A percentile compares a stretch with the other conserved stretches of the same genome.
phyloP scores from a whole-genome alignment of 2,113 vertebrate genomes.

The Orcinus orca region DNA sequence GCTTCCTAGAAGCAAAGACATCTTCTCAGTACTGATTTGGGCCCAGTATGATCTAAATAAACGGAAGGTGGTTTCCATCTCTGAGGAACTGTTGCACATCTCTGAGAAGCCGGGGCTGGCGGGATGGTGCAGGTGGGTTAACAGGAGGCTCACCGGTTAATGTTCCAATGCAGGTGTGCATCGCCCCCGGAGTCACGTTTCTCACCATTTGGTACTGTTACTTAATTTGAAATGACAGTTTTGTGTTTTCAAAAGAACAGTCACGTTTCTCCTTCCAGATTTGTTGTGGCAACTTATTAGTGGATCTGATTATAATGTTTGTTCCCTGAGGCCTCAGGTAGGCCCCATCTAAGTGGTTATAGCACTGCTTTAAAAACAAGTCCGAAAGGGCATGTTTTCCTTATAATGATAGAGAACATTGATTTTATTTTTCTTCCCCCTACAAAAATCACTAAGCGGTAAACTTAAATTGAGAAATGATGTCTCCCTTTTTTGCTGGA shows the following conservation, averaged over 20 bases:
- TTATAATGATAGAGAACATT: background rate
- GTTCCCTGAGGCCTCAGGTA: slow-evolving; percentile 4
- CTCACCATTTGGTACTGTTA: slow-evolving; percentile 52
- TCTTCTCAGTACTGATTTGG: background rate
- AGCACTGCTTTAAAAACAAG: background rate
- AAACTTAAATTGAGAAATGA: background rate
- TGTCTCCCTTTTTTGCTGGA: background rate
- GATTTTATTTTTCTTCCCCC: background rate
- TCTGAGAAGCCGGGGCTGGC: background rate
- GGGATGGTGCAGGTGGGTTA: accelerated
- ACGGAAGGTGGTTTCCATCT: background rate
- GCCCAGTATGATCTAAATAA: background rate
- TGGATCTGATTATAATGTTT: slow-evolving; percentile 26
- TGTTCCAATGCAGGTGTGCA: background rate
- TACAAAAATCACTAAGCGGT: background rate
- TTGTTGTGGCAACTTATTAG: slow-evolving; percentile 37
- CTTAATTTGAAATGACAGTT: slow-evolving; percentile 61
- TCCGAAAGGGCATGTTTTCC: slow-evolving; percentile 17
- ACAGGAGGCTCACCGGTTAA: background rate
- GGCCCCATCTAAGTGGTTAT: background rate
- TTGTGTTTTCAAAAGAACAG: slow-evolving; percentile 49
- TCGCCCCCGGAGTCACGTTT: background rate
- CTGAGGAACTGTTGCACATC: background rate
- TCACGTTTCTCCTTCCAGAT: slow-evolving; percentile 41
- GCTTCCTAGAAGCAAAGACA: background rate